A percentile compares a stretch with the other conserved stretches of the same genome.
These are phyloP conservation scores for Ornithoptera alexandrae DNA, from an alignment of 2,888 invertebrate genomes.

Conservation along the genomic window DNA sequence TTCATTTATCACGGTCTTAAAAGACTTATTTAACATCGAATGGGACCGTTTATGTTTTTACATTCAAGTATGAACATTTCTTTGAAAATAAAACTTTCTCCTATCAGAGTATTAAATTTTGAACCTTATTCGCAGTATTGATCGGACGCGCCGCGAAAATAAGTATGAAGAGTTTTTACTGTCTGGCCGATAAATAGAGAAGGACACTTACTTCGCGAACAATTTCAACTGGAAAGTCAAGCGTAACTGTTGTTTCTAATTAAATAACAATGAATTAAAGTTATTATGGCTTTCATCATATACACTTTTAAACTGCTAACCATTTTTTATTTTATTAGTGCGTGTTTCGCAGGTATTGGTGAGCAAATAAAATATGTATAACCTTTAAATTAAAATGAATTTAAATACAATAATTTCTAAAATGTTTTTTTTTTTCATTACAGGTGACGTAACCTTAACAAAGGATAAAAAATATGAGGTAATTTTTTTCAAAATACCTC, in stretches of 20 bases:
- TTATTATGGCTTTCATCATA: constrained; percentile 27
- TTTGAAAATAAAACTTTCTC: constrained; percentile 68
- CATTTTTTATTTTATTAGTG: constrained; percentile 36
- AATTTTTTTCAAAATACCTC: constrained; percentile 60
- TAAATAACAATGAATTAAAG: constrained; percentile 33
- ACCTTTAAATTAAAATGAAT: not conserved
- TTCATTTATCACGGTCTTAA: not conserved
- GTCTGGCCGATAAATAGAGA: constrained; percentile 67
- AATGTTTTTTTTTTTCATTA: constrained; percentile 27
- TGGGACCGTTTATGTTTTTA: constrained; percentile 26
- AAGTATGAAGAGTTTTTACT: constrained; percentile 58
- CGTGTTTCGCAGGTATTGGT: constrained; percentile 43
- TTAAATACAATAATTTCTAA: constrained; percentile 13
- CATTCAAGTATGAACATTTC: constrained; percentile 53
- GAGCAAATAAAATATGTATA: constrained; percentile 24
- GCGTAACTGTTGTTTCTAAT: constrained; percentile 42
- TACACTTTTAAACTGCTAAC: constrained; percentile 37
- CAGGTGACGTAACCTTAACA: constrained; percentile 43
- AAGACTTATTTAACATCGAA: not conserved
- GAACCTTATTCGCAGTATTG: constrained; percentile 70
- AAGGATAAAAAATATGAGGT: constrained; percentile 57
- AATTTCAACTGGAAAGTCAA: constrained; percentile 59
- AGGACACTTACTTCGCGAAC: constrained; percentile 56
- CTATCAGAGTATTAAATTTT: constrained; percentile 68
- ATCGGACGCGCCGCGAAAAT: constrained; percentile 60